Evolutionary conservation across 1,140 invertebrate species (phyloP).

Genomic region (Halictus rubicundus): DNA sequence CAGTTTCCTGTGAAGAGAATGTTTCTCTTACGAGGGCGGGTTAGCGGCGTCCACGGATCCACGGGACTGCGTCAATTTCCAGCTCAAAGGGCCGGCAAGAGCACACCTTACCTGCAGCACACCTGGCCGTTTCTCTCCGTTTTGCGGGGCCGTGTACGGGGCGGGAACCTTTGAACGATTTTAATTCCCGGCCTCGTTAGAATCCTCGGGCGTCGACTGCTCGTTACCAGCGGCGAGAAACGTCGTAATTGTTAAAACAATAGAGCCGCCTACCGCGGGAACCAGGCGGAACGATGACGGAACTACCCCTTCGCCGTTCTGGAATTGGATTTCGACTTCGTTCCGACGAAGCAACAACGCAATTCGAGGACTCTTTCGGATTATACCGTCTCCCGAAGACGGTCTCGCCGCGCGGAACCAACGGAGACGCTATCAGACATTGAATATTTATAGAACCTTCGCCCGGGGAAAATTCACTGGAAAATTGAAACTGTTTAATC

Average conservation of each 20-base stretch:
- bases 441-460: not conserved
- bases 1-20: not conserved
- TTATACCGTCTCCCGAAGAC: not conserved
- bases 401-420: not conserved
- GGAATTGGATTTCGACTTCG: constrained; percentile 53
- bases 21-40: constrained; percentile 8
- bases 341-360: not conserved
- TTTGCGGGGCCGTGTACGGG: not conserved
- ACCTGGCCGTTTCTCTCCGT: constrained; percentile 24
- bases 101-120: constrained; percentile 20
- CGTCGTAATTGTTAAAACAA: constrained; percentile 61
- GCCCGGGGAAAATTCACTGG: not conserved
- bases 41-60: not conserved
- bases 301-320: constrained; percentile 21
- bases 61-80: constrained; percentile 27
- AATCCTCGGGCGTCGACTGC: not conserved
- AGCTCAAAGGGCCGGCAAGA: not conserved
- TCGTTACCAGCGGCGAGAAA: constrained; percentile 46
- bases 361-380: constrained; percentile 36
- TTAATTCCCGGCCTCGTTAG: constrained; percentile 12
- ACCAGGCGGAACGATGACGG: constrained; percentile 29
- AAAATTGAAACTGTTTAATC: constrained; percentile 2
- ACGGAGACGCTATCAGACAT: not conserved
- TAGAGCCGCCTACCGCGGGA: constrained; percentile 27
- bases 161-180: constrained; percentile 42